Base-by-base conservation (phyloP, 2,888 invertebrate genomes). In the Mantis religiosa region DNA sequence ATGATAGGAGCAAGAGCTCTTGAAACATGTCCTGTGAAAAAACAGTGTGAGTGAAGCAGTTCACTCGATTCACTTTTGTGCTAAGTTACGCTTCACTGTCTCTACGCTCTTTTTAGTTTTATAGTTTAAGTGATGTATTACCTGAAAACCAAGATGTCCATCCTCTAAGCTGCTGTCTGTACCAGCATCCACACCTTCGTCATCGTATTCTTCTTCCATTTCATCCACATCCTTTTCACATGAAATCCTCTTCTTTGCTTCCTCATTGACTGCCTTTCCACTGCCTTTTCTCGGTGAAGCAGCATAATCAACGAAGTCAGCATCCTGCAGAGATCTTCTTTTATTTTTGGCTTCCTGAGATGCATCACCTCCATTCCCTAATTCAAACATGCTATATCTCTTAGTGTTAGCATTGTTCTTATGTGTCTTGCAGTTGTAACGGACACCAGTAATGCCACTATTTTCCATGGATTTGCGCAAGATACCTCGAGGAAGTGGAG, bases 351-450 rank as follows among this genome's bases (percentile, higher is more conserved):
- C 12, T 20, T 47, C 84, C n/a, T 28, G 71, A 47, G 20, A 27
- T 15, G n/a, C 28, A 88, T 94, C 93, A 91, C 95, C 95, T 84
- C 95, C 94, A 89, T 95, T 94, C 27, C 95, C 95, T 94, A 96
- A 95, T 93, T 97, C 97, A 92, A 97, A 96, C 96, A 97, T 97
- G 92, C 97, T 97, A 92, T 96, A 97, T 84, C 97, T 92, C 93
- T 96, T 96, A 88, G 94, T 93, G 89, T 94, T 94, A 27, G 94
- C 92, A 41, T 92, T 91, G 91, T 92, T 93, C 83, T 94, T 93
- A 91, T 94, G 94, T 30, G 94, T 93, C 90, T 94, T 94, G 85
- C 91, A 91, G 92, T 94, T 89, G 89, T 89, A 89, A 8, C 87
- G 82, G 9, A 28, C 30, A 30, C 28, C 28, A 20, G 14, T 82